Percentiles rank a stretch among this genome's conserved stretches.
Conservation (phyloP, 2,888 invertebrate genomes). For the Drosophila mayaguana region DNA sequence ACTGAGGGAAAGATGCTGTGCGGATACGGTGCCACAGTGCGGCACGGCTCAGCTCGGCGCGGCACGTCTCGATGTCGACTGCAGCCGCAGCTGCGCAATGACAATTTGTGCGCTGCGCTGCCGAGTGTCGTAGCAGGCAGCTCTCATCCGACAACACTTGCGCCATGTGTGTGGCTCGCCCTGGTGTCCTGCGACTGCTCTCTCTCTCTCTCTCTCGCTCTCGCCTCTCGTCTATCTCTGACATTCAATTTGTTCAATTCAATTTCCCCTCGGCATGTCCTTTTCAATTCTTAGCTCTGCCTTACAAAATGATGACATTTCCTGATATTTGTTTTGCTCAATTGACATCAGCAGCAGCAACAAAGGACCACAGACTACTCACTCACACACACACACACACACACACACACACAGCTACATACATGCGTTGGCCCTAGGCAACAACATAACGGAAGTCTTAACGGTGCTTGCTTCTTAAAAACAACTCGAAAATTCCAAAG, state of each 20-base stretch:
- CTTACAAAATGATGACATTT: conserved; percentile 79
- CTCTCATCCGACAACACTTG: conserved; percentile 10
- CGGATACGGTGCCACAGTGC: neutral
- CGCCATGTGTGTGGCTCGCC: conserved; percentile 54
- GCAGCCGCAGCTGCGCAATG: conserved; percentile 67
- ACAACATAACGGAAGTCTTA: conserved; percentile 68
- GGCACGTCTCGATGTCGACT: conserved; percentile 16
- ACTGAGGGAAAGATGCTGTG: conserved; percentile 39
- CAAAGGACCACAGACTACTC: conserved; percentile 38
- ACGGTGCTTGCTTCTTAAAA: conserved; percentile 49
- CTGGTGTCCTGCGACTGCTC: conserved; percentile 31
- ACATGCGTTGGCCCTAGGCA: conserved; percentile 13
- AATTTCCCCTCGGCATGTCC: conserved; percentile 32
- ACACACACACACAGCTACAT: conserved; percentile 14
- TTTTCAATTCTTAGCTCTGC: conserved; percentile 41
- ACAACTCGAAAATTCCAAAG: conserved; percentile 8
- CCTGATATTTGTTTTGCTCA: conserved; percentile 79
- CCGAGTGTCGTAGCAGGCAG: conserved; percentile 49
- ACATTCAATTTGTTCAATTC: conserved; percentile 30
- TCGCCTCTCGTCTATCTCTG: conserved; percentile 2
- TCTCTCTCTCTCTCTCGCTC: neutral
- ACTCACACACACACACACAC: conserved; percentile 4
- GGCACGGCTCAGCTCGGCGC: neutral
- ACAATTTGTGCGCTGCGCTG: conserved; percentile 36
- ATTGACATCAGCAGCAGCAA: conserved; percentile 53